Evolutionary conservation across 2,113 vertebrate genomes (phyloP).

Genomic region (Misgurnus anguillicaudatus): DNA sequence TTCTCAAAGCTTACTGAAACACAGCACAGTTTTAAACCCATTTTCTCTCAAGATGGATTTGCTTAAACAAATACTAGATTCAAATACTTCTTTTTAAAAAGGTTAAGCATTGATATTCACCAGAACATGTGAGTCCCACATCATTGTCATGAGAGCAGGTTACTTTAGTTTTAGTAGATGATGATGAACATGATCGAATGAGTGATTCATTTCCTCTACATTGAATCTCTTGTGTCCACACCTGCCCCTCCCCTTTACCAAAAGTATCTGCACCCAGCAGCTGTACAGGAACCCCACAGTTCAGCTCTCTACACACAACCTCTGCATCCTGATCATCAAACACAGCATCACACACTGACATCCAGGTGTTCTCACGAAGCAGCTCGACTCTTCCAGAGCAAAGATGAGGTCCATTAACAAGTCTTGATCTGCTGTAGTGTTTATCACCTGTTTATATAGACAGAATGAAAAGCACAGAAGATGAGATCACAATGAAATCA

Average conservation of each 20-base stretch:
- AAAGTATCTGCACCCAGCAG: conserved; percentile 17
- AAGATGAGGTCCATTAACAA: background rate
- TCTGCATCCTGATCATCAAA: conserved; percentile 24
- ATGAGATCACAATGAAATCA: too few relatives aligned
- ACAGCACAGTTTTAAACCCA: too few relatives aligned
- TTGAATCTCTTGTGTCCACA: conserved; percentile 34
- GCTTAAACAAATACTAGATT: too few relatives aligned
- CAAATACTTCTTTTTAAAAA: background rate
- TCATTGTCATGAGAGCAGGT: background rate
- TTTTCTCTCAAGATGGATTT: too few relatives aligned
- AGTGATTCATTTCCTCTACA: background rate
- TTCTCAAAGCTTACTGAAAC: too few relatives aligned
- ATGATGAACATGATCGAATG: background rate
- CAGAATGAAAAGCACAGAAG: too few relatives aligned
- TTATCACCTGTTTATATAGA: too few relatives aligned
- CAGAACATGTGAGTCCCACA: conserved; percentile 3
- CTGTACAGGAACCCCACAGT: conserved; percentile 29
- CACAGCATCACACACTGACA: background rate
- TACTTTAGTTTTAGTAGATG: background rate
- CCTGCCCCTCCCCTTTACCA: background rate
- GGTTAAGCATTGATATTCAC: background rate
- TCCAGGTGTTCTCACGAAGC: too few relatives aligned
- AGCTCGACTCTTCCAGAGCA: background rate
- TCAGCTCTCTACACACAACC: conserved; percentile 30
- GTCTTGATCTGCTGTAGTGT: background rate